phyloP scores from a whole-genome alignment of 2,113 vertebrate species.

The Chaetodon auriga region DNA sequence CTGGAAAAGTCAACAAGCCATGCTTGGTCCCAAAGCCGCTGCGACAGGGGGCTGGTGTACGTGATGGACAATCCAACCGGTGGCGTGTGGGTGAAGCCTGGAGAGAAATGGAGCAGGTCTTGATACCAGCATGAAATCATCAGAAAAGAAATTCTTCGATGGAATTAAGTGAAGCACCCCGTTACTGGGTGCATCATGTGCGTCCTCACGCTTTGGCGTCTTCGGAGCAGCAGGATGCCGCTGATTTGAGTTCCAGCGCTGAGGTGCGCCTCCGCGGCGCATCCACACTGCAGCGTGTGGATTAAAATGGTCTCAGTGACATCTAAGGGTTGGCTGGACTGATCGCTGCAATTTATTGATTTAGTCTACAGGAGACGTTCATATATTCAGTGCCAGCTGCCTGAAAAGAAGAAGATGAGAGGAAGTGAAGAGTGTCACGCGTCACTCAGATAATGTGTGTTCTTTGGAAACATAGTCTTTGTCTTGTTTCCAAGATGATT shows the following conservation, averaged over 20 bases:
- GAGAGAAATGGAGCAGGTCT: conserved; percentile 69
- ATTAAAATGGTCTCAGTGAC: background rate
- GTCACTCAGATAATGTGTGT: background rate
- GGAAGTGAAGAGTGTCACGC: background rate
- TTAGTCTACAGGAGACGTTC: conserved; percentile 36
- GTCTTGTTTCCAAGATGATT: background rate
- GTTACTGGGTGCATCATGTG: background rate
- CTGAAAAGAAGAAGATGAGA: background rate
- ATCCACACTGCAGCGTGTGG: background rate
- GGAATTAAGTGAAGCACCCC: background rate
- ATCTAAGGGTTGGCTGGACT: background rate
- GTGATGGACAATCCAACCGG: conserved; percentile 83
- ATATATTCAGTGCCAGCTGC: conserved; percentile 14
- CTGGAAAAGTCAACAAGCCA: conserved; percentile 14
- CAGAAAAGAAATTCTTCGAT: background rate
- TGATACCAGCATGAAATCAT: conserved; percentile 36
- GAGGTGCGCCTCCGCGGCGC: background rate
- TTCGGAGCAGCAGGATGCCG: conserved; percentile 8
- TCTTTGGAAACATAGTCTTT: conserved; percentile 5
- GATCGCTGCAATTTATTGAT: conserved; percentile 39
- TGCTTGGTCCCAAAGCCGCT: conserved; percentile 50
- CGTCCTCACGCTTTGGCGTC: background rate
- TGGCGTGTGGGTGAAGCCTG: conserved; percentile 83
- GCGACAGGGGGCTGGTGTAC: conserved; percentile 78
- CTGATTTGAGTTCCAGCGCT: conserved; percentile 5